phyloP scores from a whole-genome alignment of 2,797 vertebrate species.

The Amblyraja radiata region DNA sequence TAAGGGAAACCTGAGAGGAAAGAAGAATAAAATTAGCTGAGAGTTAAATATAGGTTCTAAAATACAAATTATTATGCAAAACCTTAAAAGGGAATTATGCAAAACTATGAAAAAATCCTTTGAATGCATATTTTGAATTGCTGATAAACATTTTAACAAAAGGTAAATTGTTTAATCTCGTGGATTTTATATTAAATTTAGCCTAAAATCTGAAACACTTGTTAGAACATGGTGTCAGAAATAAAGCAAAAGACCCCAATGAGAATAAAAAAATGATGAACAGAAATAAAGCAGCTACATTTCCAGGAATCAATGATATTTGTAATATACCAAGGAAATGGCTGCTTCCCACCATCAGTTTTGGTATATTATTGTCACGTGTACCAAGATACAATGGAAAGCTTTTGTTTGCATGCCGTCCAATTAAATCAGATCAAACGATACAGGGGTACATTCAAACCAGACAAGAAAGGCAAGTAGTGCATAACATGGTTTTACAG shows the following conservation, averaged over 20 bases:
- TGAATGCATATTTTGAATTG: neutral
- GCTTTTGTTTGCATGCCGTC: too few relatives aligned
- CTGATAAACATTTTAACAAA: neutral
- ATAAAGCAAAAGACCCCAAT: neutral
- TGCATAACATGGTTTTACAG: too few relatives aligned
- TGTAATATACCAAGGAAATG: neutral
- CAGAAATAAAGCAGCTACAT: neutral
- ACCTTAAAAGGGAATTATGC: neutral
- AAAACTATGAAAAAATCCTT: neutral
- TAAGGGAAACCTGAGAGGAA: neutral
- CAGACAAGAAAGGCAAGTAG: too few relatives aligned
- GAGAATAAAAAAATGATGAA: neutral
- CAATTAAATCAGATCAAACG: too few relatives aligned
- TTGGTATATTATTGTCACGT: too few relatives aligned
- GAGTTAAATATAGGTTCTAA: neutral
- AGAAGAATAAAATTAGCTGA: neutral
- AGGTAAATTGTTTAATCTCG: neutral
- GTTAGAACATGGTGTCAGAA: neutral
- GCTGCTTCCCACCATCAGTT: neutral
- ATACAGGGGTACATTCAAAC: too few relatives aligned
- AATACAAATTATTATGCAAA: neutral
- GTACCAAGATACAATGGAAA: too few relatives aligned
- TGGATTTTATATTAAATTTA: neutral
- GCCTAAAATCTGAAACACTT: neutral
- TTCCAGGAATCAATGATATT: neutral